phyloP scores from a whole-genome alignment of 1,140 invertebrate species.

The Drosophila serrata region DNA sequence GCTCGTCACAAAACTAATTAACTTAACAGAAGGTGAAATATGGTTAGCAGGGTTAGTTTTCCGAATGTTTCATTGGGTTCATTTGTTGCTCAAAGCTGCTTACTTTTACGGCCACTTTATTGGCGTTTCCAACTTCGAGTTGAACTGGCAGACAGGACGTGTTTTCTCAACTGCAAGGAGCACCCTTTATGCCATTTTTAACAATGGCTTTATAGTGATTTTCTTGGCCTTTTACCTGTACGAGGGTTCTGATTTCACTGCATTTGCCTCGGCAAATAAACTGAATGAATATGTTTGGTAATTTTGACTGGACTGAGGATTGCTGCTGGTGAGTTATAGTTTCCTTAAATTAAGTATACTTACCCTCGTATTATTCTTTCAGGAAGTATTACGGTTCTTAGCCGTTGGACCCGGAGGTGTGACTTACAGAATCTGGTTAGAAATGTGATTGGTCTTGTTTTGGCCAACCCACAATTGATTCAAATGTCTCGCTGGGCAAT shows the following conservation, averaged over 20 bases:
- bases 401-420: conserved; percentile 7
- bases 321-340: background rate
- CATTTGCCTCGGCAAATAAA: background rate
- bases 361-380: background rate
- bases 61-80: conserved; percentile 11
- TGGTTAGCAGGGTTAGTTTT: background rate
- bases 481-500: conserved; percentile 15
- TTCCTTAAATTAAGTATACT: background rate
- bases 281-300: conserved; percentile 15
- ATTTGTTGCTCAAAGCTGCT: background rate
- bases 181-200: background rate
- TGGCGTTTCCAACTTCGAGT: conserved; percentile 36
- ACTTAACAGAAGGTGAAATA: too few relatives aligned
- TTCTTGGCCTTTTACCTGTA: background rate
- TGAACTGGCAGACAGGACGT: conserved; percentile 25
- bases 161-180: background rate
- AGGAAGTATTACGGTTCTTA: background rate
- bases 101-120: conserved; percentile 1
- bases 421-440: conserved; percentile 3
- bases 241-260: background rate
- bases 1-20: background rate
- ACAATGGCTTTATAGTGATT: background rate
- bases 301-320: background rate
- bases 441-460: background rate
- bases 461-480: conserved; percentile 12